Conservation (phyloP, 2,797 vertebrate species). For the Heterohyrax brucei region DNA sequence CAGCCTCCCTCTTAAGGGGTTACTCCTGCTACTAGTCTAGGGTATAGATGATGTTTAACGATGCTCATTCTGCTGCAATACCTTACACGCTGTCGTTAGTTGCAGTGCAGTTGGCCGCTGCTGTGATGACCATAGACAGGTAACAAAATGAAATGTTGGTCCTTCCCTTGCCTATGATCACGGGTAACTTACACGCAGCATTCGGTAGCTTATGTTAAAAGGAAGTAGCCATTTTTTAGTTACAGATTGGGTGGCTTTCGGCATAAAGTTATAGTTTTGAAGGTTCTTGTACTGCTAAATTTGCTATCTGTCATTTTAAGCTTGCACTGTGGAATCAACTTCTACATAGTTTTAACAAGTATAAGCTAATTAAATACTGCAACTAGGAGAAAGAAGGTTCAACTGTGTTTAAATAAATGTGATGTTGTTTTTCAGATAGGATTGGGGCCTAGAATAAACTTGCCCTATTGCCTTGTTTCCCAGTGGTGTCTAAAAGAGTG, state of each 20-base stretch:
- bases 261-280: constrained; percentile 24
- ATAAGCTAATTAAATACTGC: constrained; percentile 41
- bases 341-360: constrained; percentile 4
- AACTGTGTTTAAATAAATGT: constrained; percentile 70
- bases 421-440: constrained; percentile 63
- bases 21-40: neutral
- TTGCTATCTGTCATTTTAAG: constrained; percentile 59
- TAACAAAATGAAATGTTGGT: neutral
- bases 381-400: neutral
- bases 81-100: neutral
- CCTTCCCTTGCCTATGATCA: too few relatives aligned
- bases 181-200: neutral
- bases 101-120: neutral
- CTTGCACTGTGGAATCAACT: constrained; percentile 12
- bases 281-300: neutral
- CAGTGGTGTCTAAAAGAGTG: constrained; percentile 60
- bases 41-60: neutral
- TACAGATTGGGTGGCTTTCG: neutral
- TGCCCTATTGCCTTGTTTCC: constrained; percentile 50
- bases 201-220: constrained; percentile 28
- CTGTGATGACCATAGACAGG: neutral
- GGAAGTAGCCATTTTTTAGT: neutral
- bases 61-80: neutral
- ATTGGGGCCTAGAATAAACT: constrained; percentile 63
- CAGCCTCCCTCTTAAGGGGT: neutral